Conservation (phyloP, 2,113 vertebrate genomes). For the Sapajus apella region DNA sequence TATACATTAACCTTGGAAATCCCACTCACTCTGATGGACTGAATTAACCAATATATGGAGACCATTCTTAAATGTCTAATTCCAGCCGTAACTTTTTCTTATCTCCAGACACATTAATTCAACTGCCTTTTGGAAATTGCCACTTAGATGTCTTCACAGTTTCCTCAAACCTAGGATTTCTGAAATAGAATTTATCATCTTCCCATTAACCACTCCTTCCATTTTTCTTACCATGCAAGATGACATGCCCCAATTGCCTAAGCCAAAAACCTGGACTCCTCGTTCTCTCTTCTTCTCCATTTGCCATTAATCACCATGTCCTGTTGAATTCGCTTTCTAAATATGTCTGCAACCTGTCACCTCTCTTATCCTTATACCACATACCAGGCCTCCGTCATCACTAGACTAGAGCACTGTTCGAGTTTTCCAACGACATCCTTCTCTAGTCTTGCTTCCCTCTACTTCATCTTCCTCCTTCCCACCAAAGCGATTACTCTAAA, state of each 20-base stretch:
- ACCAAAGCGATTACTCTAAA: neutral
- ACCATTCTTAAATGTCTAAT: slow-evolving; percentile 17
- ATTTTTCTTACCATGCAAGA: slow-evolving; percentile 50
- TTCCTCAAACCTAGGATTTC: slow-evolving; percentile 47
- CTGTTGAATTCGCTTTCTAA: slow-evolving; percentile 62
- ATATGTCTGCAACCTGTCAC: slow-evolving; percentile 66
- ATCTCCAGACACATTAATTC: slow-evolving; percentile 71
- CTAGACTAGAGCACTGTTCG: neutral
- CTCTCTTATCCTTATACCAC: neutral
- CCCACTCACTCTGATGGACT: neutral
- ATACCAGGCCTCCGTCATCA: neutral
- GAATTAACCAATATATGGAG: neutral
- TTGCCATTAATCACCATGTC: slow-evolving; percentile 67
- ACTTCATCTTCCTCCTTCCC: slow-evolving; percentile 46
- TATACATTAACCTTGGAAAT: neutral
- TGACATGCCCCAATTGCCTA: slow-evolving; percentile 44
- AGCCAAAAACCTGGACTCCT: slow-evolving; percentile 33
- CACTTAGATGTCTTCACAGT: slow-evolving; percentile 50
- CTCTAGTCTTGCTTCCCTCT: slow-evolving; percentile 4
- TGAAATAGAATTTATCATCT: slow-evolving; percentile 69
- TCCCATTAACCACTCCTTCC: slow-evolving; percentile 50
- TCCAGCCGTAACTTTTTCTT: neutral
- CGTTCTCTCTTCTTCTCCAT: neutral
- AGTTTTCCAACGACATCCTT: slow-evolving; percentile 54
- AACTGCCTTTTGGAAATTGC: slow-evolving; percentile 58